Evolutionary conservation across 2,113 vertebrate genomes (phyloP), one percentile per base, ranked within the genome.

Genomic region (Ondatra zibethicus): DNA sequence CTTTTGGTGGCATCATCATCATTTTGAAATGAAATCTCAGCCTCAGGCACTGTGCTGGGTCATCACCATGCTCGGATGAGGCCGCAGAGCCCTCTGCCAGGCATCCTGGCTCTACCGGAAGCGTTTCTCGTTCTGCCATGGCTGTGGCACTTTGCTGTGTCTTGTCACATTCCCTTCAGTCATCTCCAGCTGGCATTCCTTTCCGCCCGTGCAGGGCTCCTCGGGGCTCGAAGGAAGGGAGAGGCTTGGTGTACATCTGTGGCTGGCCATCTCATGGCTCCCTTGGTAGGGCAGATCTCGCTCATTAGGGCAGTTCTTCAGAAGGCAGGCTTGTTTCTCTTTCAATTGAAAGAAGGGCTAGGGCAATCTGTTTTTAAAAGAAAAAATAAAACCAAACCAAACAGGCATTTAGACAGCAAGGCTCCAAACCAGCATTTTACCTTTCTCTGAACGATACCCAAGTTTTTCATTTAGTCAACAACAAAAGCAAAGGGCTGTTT

Each of bases 231-330:
- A 4, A 58, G 72, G 50, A 58, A 81, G 45, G 85, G 68, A 52
- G 19, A 11, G 27, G 31, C 7, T 82, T n/a, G 9, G 9, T 7
- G 6, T 17, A 2, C 36, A 17, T 33, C n/a, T 6, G 2, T 8
- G 86, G 11, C 47, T 17, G 11, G 42, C 87, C 29, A 29, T 50
- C 29, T 9, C 3, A 10, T 12, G 31, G 5, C 36, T 52, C 47
- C 70, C 86, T 45, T 31, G 33, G 13, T 19, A 21, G 36, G 27
- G 55, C 31, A 6, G 70, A 45, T 50, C 36, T 65, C 17, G n/a
- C 70, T 91, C n/a, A 7, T 75, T 58, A n/a, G 63, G 25, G 31
- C n/a, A 21, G 61, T 63, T 91, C 82, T 36, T 31, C 10, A 14
- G 65, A 72, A 70, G 50, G n/a, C 70, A 11, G n/a, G n/a, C 4